A percentile compares a stretch with the other conserved stretches of the same genome.
phyloP scores from a whole-genome alignment of 2,113 vertebrate genomes.

The Chroicocephalus ridibundus region DNA sequence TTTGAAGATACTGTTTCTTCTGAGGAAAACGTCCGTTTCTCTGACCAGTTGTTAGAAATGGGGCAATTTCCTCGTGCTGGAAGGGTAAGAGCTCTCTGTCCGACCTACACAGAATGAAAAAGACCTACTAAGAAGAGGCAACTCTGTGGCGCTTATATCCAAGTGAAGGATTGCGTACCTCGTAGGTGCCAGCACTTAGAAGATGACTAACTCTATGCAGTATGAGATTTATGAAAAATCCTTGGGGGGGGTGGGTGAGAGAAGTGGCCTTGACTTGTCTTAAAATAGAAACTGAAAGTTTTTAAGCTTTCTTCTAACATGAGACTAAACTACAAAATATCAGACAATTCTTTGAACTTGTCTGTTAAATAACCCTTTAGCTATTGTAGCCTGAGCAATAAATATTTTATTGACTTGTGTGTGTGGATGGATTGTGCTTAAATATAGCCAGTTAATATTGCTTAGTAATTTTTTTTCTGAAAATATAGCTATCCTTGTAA shows the following conservation, averaged over 20 bases:
- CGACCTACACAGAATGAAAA: background rate
- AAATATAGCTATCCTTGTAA: background rate
- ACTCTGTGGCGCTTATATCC: background rate
- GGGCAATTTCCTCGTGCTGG: background rate
- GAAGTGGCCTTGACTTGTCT: background rate
- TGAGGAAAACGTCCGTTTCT: background rate
- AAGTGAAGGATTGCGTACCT: background rate
- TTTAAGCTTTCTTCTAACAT: background rate
- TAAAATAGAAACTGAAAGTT: background rate
- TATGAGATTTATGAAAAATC: background rate
- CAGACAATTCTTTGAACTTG: background rate
- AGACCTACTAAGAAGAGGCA: background rate
- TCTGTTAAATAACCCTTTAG: background rate
- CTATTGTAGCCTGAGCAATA: background rate
- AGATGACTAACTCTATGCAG: background rate
- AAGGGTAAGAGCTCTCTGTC: background rate
- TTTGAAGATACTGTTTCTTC: background rate
- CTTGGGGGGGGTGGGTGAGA: background rate
- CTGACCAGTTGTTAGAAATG: background rate
- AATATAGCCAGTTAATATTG: background rate
- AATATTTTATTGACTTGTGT: background rate
- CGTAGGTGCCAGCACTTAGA: background rate
- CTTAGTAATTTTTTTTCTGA: background rate
- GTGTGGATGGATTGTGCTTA: background rate
- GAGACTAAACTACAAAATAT: background rate